Evolutionary conservation across 2,113 vertebrate genomes (phyloP).

Genomic region (Maccullochella peelii): DNA sequence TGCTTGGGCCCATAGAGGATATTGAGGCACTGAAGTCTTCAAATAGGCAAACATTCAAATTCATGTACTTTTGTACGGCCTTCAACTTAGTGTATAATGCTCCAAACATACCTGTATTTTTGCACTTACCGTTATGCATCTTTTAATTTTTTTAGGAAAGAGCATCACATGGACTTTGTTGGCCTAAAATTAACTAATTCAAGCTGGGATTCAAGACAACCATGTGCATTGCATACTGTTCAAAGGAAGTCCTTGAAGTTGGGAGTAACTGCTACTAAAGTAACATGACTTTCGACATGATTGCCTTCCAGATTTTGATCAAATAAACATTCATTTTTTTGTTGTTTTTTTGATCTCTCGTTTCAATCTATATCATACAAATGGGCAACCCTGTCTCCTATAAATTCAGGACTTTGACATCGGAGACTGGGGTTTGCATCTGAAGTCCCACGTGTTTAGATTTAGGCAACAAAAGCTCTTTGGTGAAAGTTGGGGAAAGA

Average conservation of each 20-base stretch:
- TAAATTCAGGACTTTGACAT: background rate
- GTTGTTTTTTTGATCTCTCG: background rate
- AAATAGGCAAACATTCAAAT: background rate
- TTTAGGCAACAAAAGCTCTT: background rate
- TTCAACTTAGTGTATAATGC: background rate
- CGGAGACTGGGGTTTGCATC: background rate
- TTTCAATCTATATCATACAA: background rate
- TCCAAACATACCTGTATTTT: background rate
- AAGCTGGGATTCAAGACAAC: background rate
- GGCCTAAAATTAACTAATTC: background rate
- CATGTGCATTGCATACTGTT: background rate
- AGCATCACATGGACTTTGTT: background rate
- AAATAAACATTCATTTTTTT: background rate
- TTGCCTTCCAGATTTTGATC: background rate
- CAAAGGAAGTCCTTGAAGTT: background rate
- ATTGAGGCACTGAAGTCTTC: background rate
- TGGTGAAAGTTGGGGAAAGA: background rate
- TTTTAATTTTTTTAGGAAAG: background rate
- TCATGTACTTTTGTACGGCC: background rate
- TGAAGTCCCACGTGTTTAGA: background rate
- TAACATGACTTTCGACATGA: background rate
- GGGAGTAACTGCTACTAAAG: background rate
- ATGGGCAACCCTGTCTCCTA: background rate
- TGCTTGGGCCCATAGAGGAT: background rate
- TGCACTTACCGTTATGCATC: background rate